Evolutionary conservation across 2,113 vertebrate species (phyloP).

Genomic region (Cathartes aura): DNA sequence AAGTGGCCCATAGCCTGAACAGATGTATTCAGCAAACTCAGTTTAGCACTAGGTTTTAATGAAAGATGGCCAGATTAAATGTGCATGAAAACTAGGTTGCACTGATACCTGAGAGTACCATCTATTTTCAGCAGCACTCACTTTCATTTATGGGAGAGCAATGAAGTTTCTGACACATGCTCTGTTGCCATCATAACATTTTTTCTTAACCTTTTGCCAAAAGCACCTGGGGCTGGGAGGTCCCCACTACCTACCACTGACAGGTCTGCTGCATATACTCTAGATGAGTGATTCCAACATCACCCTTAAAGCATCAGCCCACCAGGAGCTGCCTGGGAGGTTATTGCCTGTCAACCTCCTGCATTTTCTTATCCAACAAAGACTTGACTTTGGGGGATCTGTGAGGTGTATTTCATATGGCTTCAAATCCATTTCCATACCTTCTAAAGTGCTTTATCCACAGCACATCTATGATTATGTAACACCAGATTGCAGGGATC

Average conservation of each 20-base stretch:
- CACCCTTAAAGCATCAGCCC: not conserved
- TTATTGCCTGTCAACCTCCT: not conserved
- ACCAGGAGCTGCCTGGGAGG: not conserved
- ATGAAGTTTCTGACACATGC: not conserved
- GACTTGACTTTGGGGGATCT: not conserved
- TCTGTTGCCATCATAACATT: not conserved
- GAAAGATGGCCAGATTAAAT: not conserved
- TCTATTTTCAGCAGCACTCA: not conserved
- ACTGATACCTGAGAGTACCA: not conserved
- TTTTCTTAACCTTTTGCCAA: not conserved
- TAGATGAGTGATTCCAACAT: not conserved
- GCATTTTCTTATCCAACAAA: not conserved
- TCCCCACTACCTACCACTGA: not conserved
- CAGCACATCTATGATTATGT: not conserved
- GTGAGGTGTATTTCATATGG: not conserved
- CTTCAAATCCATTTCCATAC: not conserved
- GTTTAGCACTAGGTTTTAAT: not conserved
- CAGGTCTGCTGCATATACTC: not conserved
- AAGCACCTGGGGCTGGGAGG: not conserved
- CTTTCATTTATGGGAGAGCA: not conserved
- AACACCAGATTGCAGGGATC: not conserved
- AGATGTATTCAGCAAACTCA: not conserved
- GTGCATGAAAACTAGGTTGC: fast-evolving
- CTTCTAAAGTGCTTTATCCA: not conserved
- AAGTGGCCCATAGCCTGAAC: not conserved